Evolutionary conservation across 2,888 invertebrate species (phyloP).

Genomic region (Papilio protenor): DNA sequence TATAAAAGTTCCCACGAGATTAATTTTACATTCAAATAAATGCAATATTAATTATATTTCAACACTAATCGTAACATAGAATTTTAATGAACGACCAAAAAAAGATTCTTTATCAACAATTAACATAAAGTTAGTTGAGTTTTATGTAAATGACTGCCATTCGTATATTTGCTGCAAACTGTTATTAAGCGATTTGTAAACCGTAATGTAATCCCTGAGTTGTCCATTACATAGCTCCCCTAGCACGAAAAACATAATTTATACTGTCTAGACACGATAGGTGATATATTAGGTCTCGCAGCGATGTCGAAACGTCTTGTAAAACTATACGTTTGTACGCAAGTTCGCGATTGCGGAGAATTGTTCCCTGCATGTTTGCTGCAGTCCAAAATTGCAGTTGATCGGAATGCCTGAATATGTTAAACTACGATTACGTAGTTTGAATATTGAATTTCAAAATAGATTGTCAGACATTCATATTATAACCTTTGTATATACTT

Average conservation of each 20-base stretch:
- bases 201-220: conserved; percentile 33
- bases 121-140: conserved; percentile 19
- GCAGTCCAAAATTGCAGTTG: background rate
- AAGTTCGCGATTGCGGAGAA: conserved; percentile 34
- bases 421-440: conserved; percentile 3
- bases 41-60: background rate
- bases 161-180: conserved; percentile 2
- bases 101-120: conserved; percentile 7
- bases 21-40: conserved; percentile 3
- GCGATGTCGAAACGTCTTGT: conserved; percentile 42
- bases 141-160: conserved; percentile 19
- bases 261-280: conserved; percentile 58
- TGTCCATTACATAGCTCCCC: conserved; percentile 50
- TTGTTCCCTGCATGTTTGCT: conserved; percentile 16
- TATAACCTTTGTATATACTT: no score
- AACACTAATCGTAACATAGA: background rate
- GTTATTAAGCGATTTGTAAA: conserved; percentile 32
- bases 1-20: conserved; percentile 2
- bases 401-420: background rate
- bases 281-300: conserved; percentile 52
- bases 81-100: conserved; percentile 8
- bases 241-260: conserved; percentile 54
- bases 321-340: conserved; percentile 40
- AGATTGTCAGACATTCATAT: background rate
- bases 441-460: background rate